Percentiles rank a stretch among this genome's conserved stretches.
Evolutionary conservation across 2,113 vertebrate species (phyloP).

Genomic region (Natator depressus): DNA sequence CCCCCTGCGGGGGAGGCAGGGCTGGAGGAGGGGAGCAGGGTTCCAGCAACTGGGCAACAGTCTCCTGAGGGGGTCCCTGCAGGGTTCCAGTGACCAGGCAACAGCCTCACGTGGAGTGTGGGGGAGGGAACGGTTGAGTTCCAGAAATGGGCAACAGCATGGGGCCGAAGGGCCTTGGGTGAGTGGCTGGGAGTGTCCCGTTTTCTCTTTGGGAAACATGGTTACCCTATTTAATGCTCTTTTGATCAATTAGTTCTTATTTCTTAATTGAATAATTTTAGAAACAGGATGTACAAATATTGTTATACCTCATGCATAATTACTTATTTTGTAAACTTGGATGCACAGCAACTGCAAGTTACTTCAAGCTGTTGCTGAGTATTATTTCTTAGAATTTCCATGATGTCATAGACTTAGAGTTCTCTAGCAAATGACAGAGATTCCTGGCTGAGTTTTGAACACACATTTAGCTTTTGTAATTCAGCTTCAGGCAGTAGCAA

Average conservation of each 20-base stretch:
- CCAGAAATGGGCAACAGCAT: no score
- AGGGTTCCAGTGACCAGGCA: no score
- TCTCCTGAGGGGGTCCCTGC: no score
- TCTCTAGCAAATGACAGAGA: slow-evolving; percentile 75
- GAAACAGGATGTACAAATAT: slow-evolving; percentile 18
- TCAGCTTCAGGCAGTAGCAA: slow-evolving; percentile 78
- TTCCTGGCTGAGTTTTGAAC: slow-evolving; percentile 59
- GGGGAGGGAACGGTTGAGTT: no score
- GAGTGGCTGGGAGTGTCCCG: no score
- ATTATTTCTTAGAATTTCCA: slow-evolving; percentile 72
- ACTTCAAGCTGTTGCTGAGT: slow-evolving; percentile 76
- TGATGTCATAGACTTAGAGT: slow-evolving; percentile 58
- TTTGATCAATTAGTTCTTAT: slow-evolving; percentile 31
- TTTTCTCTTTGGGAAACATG: no score
- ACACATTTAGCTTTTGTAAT: slow-evolving; percentile 69
- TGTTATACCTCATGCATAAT: background rate
- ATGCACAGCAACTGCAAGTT: slow-evolving; percentile 67
- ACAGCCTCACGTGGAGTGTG: no score
- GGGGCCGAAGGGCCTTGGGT: no score
- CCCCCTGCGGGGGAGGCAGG: no score
- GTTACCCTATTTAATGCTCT: background rate
- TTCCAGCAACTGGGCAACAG: no score
- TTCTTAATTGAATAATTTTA: slow-evolving; percentile 31
- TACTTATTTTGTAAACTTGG: slow-evolving; percentile 58
- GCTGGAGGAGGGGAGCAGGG: rapidly evolving